Base-by-base conservation (phyloP, 2,888 invertebrate genomes). In the Cancer borealis region DNA sequence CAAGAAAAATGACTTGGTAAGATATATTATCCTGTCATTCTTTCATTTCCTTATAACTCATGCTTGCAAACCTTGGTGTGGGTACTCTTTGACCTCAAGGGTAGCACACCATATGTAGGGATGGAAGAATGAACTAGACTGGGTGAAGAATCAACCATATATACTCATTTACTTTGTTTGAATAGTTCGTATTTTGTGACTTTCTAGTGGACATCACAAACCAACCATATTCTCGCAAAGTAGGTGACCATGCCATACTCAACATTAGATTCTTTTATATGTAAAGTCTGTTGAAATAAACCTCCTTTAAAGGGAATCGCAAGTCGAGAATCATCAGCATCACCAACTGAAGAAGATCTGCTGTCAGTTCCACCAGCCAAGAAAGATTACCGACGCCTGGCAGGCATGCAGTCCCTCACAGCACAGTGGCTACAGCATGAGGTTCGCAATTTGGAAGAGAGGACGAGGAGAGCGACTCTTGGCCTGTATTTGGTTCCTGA, bases 401-500 rank as follows among this genome's bases (percentile, higher is more conserved):
- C 94, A 46, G 94, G 95, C n/a, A 95, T 95, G 95, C 95, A 95
- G 92, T 90, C 92, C 47, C 92, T 95, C 46, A 95, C 95, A 47
- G 95, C 95, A 5, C 95, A 99, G 94, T 98, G 99, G 98, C 97
- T 99, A 93, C 98, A 98, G 96, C 98, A 98, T 8, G 99, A 98
- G 96, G 99, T 99, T 30, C 97, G 98, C 88, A 98, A 98, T 95
- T 96, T 99, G 95, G 99, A 99, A 97, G 98, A 97, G 96, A 97
- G 98, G 96, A 97, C 98, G 21, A 97, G 97, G 95, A 96, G 97
- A 5, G 94, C 93, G 21, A 96, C 96, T 3, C 97, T 98, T 96
- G 98, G 98, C 0, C 98, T 99, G 0, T 98, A 99, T 96, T 97
- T 99, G 84, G 98, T 98, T n/a, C 97, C 98, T 1, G 99, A 99